Evolutionary conservation across 2,113 vertebrate genomes (phyloP).

Genomic region (Sula dactylatra): DNA sequence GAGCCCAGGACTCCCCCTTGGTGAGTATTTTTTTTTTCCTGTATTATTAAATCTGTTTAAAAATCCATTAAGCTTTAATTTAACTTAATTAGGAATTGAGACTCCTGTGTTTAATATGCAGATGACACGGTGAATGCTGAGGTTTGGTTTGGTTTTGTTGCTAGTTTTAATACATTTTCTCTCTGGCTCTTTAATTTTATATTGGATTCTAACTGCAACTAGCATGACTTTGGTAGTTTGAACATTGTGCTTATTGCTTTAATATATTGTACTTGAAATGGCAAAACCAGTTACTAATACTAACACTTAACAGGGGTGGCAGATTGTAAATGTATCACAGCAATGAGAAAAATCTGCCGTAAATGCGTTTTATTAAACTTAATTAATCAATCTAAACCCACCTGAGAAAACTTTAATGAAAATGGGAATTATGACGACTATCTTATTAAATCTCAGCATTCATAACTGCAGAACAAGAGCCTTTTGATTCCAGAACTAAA

Average conservation of each 20-base stretch:
- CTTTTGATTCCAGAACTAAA: conserved; percentile 50
- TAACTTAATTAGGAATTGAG: neutral
- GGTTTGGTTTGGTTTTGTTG: neutral
- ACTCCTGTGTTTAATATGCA: neutral
- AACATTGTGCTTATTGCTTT: neutral
- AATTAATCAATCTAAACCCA: neutral
- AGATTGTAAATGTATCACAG: neutral
- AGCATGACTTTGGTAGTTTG: neutral
- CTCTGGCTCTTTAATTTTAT: neutral
- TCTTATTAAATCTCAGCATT: conserved; percentile 23
- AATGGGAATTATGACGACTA: neutral
- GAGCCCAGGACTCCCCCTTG: conserved; percentile 88
- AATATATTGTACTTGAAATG: neutral
- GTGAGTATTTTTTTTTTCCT: conserved; percentile 66
- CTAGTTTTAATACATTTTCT: neutral
- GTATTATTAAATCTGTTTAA: neutral
- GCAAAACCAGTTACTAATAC: neutral
- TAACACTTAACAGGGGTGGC: neutral
- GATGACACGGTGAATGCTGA: neutral
- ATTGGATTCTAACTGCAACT: neutral
- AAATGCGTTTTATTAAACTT: conserved; percentile 14
- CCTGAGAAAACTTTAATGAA: conserved; percentile 9
- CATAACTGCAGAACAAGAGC: conserved; percentile 8
- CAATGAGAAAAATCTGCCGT: neutral
- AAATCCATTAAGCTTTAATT: conserved; percentile 38